Percentiles rank a stretch among this genome's conserved stretches.
Conservation (phyloP, 2,797 vertebrate genomes). For the Aplochiton taeniatus region DNA sequence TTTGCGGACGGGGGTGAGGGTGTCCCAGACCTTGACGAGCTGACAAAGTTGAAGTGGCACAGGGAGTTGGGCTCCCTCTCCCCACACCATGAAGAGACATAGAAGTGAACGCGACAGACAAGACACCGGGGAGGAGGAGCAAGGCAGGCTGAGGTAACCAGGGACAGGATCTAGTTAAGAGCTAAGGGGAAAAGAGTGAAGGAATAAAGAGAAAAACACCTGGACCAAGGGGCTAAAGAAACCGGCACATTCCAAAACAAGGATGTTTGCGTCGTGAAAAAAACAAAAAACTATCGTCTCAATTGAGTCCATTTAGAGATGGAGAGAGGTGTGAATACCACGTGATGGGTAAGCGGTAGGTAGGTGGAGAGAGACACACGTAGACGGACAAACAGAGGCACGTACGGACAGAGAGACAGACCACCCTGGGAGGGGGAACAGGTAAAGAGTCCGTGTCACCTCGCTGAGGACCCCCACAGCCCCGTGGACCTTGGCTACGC, state of each 20-base stretch:
- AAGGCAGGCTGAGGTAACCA: background rate
- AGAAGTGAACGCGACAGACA: background rate
- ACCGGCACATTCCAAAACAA: background rate
- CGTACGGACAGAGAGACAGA: background rate
- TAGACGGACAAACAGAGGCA: background rate
- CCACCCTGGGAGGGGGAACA: background rate
- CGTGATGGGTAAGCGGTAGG: background rate
- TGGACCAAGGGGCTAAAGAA: background rate
- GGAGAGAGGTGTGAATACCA: background rate
- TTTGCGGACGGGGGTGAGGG: too few species aligned
- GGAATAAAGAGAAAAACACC: background rate
- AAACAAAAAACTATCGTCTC: too few species aligned
- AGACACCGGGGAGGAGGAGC: background rate
- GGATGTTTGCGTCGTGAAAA: too few species aligned
- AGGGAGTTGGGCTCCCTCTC: constrained; percentile 7
- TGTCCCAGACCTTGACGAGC: constrained; percentile 6
- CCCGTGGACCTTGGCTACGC: constrained; percentile 87
- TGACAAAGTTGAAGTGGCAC: constrained; percentile 12
- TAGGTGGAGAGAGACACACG: constrained; percentile 9
- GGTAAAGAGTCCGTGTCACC: constrained; percentile 64
- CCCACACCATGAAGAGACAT: constrained; percentile 1
- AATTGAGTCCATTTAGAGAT: background rate
- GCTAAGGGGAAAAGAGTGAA: background rate
- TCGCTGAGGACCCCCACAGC: constrained; percentile 87
- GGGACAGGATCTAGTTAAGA: background rate